phyloP scores from a whole-genome alignment of 2,797 vertebrate species.

The Lemur catta region DNA sequence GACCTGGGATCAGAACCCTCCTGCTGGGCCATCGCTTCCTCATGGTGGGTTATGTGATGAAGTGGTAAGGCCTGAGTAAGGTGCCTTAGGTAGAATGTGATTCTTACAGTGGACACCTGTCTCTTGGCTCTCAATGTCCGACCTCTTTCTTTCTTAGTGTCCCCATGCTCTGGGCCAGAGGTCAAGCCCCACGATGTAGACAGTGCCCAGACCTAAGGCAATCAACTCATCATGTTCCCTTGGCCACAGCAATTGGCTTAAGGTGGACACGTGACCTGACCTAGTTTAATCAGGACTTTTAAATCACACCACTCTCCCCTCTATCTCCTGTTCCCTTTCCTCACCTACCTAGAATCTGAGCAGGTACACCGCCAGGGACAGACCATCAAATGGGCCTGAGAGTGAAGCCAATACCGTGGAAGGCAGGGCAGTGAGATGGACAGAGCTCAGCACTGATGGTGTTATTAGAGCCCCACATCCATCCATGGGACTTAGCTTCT shows the following conservation, averaged over 20 bases:
- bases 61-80: not conserved
- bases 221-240: not conserved
- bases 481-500: not conserved
- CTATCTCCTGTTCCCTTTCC: not conserved
- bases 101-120: not conserved
- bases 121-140: not conserved
- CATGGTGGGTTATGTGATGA: not conserved
- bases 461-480: not conserved
- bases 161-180: not conserved
- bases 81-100: not conserved
- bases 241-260: not conserved
- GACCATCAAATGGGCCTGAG: not conserved
- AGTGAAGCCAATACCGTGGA: not conserved
- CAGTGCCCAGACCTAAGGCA: not conserved
- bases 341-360: not conserved
- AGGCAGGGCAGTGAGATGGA: not conserved
- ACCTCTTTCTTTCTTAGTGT: not conserved
- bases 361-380: not conserved
- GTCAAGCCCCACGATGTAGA: not conserved
- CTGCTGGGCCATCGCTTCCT: not conserved
- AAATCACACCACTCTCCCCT: not conserved
- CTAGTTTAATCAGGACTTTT: not conserved
- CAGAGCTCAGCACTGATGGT: not conserved
- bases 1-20: not conserved
- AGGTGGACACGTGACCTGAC: not conserved